A percentile compares a stretch with the other conserved stretches of the same genome.
phyloP scores from a whole-genome alignment of 2,113 vertebrate species.

The Condylura cristata region DNA sequence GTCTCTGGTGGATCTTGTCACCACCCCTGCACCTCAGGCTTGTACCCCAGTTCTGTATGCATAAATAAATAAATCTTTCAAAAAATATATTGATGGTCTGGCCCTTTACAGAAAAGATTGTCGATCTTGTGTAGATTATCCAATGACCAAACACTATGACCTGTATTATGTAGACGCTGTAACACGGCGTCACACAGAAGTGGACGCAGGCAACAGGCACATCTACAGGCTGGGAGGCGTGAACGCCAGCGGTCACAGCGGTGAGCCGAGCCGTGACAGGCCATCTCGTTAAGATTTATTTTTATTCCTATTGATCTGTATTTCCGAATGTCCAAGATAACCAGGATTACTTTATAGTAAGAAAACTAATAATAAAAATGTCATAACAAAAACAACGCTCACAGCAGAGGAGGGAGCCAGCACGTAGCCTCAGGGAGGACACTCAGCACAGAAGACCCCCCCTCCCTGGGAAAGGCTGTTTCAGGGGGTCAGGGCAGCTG shows the following conservation, averaged over 20 bases:
- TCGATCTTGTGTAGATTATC: background rate
- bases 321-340: background rate
- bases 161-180: background rate
- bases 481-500: background rate
- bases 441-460: background rate
- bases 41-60: too few relatives aligned
- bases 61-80: too few relatives aligned
- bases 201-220: too few relatives aligned
- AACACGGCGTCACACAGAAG: background rate
- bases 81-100: background rate
- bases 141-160: background rate
- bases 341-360: background rate
- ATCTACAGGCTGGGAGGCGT: background rate
- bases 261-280: background rate
- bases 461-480: background rate
- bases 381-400: background rate
- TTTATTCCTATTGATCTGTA: background rate
- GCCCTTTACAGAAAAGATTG: background rate
- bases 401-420: background rate
- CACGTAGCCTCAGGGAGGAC: background rate
- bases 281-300: background rate
- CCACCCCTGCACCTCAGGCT: too few relatives aligned
- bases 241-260: background rate
- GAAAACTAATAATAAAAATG: background rate
- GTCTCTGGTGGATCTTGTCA: too few relatives aligned